Percentiles rank a stretch among this genome's conserved stretches.
Evolutionary conservation across 35 echinoderm and acorn worm species (phyloP).

Genomic region (Amphiura filiformis): DNA sequence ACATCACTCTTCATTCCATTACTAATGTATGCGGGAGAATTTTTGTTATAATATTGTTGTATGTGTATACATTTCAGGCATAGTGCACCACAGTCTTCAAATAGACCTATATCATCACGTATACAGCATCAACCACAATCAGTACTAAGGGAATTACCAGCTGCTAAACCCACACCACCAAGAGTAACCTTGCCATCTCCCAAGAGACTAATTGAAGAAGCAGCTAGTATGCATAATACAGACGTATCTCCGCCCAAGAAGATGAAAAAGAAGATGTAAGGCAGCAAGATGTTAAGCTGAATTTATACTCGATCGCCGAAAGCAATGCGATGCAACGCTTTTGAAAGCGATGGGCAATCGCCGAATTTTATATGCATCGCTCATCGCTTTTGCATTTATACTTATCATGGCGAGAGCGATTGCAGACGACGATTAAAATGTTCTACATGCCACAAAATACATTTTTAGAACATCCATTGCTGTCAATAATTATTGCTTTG

Average conservation of each 20-base stretch:
- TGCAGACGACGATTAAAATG: no score
- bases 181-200: slow-evolving; percentile 26
- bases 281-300: neutral
- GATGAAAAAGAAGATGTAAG: slow-evolving; percentile 12
- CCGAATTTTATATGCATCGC: no score
- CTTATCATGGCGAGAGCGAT: no score
- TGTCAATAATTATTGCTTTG: no score
- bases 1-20: no score
- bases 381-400: no score
- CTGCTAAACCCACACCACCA: neutral
- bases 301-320: no score
- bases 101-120: neutral
- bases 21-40: neutral
- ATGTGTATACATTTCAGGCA: neutral
- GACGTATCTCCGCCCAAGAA: neutral
- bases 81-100: neutral
- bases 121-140: slow-evolving; percentile 9
- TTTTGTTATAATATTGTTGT: neutral
- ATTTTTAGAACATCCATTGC: no score
- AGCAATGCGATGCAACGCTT: neutral
- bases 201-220: slow-evolving; percentile 47
- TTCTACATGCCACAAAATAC: no score
- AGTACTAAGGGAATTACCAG: neutral
- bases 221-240: neutral
- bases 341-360: no score